These are phyloP conservation scores for Gavia stellata DNA, from an alignment of 2,113 vertebrate genomes.

Conservation along the genomic window DNA sequence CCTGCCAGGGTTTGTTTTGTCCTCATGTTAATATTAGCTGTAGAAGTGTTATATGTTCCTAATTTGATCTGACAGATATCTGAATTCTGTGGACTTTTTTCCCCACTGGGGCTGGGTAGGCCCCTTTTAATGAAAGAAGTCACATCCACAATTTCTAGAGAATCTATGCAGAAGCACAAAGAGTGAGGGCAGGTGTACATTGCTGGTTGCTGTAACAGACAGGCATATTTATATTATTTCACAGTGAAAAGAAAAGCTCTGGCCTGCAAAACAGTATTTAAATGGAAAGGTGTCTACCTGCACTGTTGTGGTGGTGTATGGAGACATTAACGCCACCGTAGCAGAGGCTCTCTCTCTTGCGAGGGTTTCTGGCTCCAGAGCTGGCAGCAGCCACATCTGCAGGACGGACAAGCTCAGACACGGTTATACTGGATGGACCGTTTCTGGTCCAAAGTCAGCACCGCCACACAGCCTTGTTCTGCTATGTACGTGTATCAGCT, in stretches of 20 bases:
- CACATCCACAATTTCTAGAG: fast-evolving
- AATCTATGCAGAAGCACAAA: not conserved
- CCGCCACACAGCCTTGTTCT: not conserved
- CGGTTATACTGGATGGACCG: not conserved
- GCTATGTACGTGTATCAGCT: not conserved
- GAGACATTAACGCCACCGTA: fast-evolving
- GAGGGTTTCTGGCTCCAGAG: not conserved
- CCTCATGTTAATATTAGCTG: not conserved
- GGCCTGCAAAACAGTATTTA: not conserved
- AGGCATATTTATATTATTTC: not conserved
- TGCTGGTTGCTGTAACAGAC: not conserved
- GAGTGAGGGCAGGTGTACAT: not conserved
- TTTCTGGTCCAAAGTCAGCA: not conserved
- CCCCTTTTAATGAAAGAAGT: not conserved
- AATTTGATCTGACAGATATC: not conserved
- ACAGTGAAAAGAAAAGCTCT: not conserved
- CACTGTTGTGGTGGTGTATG: not conserved
- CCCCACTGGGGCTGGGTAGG: not conserved
- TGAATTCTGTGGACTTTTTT: not conserved
- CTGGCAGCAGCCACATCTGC: not conserved
- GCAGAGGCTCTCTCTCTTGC: not conserved
- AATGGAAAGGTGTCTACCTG: not conserved
- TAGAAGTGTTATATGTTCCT: not conserved
- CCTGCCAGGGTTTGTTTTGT: not conserved
- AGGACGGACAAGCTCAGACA: not conserved